Evolutionary conservation across 92 coral and sea anemone genomes (phyloP).

Genomic region (Porites rus): DNA sequence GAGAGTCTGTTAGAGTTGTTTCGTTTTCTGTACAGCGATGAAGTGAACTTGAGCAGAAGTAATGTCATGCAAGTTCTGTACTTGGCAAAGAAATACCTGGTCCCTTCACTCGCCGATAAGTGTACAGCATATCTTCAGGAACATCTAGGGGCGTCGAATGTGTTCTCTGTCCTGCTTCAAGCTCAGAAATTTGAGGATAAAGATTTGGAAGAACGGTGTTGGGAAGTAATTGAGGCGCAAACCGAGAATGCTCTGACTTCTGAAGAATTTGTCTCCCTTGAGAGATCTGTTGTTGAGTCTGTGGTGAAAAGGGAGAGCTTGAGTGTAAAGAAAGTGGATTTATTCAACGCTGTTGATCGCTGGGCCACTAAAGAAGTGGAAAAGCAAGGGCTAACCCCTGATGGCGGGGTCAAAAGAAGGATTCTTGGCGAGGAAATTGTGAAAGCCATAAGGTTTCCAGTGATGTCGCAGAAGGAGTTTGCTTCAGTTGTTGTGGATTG

Average conservation of each 20-base stretch:
- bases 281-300: background rate
- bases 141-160: background rate
- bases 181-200: background rate
- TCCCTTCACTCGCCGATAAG: background rate
- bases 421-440: too few species aligned
- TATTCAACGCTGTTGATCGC: background rate
- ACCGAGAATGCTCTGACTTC: background rate
- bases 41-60: background rate
- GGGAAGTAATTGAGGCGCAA: background rate
- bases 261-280: background rate
- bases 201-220: background rate
- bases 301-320: background rate
- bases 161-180: background rate
- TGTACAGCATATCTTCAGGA: background rate
- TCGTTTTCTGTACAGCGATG: background rate
- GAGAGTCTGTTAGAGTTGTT: background rate
- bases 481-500: too few species aligned
- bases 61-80: background rate
- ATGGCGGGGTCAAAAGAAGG: too few species aligned
- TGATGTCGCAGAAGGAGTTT: too few species aligned
- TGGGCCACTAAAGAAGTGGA: background rate
- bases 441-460: too few species aligned
- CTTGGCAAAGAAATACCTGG: background rate
- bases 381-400: too few species aligned
- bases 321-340: background rate